Evolutionary conservation across 2,113 vertebrate genomes (phyloP).

Genomic region (Sterrhoptilus dennistouni): DNA sequence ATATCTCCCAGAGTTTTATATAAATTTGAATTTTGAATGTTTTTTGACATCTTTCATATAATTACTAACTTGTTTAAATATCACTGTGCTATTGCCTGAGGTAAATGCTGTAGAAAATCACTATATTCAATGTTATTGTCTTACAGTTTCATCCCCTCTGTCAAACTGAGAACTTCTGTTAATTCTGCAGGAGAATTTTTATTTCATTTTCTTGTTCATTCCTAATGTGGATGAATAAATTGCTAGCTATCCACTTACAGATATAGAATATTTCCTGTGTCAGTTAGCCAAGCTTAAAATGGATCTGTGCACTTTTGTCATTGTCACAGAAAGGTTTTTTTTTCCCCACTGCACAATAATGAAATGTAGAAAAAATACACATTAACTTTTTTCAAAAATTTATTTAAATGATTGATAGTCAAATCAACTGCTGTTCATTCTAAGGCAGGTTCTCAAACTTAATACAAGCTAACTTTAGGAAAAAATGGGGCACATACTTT

Average conservation of each 20-base stretch:
- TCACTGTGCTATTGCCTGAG: constrained; percentile 24
- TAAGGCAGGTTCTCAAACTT: background rate
- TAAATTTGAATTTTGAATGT: constrained; percentile 29
- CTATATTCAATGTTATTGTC: constrained; percentile 5
- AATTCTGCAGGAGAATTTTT: constrained; percentile 11
- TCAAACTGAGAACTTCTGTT: background rate
- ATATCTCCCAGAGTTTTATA: background rate
- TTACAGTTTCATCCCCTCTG: background rate
- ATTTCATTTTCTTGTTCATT: constrained; percentile 35
- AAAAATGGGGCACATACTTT: background rate
- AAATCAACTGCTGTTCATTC: background rate
- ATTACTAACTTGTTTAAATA: constrained; percentile 54
- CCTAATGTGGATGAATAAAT: background rate
- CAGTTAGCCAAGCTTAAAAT: constrained; percentile 1
- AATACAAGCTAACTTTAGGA: background rate
- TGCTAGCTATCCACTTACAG: constrained; percentile 4
- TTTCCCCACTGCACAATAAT: background rate
- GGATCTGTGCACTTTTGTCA: background rate
- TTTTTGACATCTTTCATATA: constrained; percentile 48
- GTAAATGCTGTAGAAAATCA: constrained; percentile 55
- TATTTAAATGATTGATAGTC: background rate
- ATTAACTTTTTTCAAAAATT: background rate
- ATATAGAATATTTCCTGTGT: background rate
- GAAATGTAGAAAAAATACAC: background rate
- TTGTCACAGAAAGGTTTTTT: background rate